phyloP scores from a whole-genome alignment of 2,113 vertebrate genomes.

The Rhinichthys klamathensis region DNA sequence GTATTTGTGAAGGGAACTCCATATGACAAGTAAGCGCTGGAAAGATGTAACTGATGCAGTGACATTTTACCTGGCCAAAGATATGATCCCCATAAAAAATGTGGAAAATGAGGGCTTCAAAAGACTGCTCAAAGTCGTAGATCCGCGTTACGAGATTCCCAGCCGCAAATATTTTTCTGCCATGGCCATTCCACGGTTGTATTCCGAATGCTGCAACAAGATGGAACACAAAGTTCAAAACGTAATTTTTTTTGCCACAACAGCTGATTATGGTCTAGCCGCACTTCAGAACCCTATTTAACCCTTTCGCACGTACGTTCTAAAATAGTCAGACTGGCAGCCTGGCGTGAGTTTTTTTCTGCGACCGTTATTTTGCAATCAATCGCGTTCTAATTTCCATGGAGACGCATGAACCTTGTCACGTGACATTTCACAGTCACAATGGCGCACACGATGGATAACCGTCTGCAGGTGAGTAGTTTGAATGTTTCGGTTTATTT shows the following conservation, averaged over 20 bases:
- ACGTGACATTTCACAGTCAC: too few species aligned
- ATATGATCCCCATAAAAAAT: slow-evolving; percentile 14
- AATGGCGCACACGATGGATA: too few species aligned
- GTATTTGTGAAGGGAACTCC: not conserved
- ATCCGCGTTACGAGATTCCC: not conserved
- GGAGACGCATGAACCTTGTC: too few species aligned
- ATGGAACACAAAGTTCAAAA: not conserved
- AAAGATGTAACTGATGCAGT: slow-evolving; percentile 1
- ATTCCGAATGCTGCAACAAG: not conserved
- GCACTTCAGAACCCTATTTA: too few species aligned
- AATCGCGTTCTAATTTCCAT: too few species aligned
- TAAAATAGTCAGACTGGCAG: too few species aligned
- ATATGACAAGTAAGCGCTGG: not conserved
- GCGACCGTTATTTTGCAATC: too few species aligned
- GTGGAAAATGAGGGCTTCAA: slow-evolving; percentile 16
- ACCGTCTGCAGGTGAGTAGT: too few species aligned
- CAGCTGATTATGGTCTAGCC: not conserved
- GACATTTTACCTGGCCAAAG: slow-evolving; percentile 1
- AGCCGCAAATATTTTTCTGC: not conserved
- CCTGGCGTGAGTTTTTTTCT: too few species aligned
- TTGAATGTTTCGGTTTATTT: too few species aligned
- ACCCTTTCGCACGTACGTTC: too few species aligned
- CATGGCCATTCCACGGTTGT: not conserved
- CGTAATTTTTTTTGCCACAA: not conserved
- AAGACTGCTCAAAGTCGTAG: not conserved